Conservation (phyloP, 1,140 invertebrate species). For the Caligus rogercresseyi region DNA sequence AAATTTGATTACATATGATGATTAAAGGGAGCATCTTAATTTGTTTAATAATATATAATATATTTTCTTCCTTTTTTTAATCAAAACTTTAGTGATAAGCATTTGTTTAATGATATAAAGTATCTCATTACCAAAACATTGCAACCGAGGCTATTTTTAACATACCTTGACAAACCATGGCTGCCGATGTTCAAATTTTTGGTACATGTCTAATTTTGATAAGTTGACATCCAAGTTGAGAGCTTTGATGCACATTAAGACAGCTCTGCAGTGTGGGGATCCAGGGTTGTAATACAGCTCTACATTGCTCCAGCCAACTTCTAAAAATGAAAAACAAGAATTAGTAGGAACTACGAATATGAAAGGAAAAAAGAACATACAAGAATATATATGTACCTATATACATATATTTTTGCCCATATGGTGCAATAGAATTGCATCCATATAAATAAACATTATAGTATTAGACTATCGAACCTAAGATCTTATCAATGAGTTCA, state of each 20-base stretch:
- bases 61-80: no score
- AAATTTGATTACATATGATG: no score
- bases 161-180: conserved; percentile 26
- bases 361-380: neutral
- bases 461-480: no score
- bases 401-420: no score
- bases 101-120: no score
- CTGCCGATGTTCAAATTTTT: conserved; percentile 24
- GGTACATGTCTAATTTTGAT: conserved; percentile 26
- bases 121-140: neutral
- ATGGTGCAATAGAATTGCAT: no score
- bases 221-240: conserved; percentile 26
- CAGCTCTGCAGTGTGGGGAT: conserved; percentile 24
- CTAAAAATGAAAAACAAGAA: conserved; percentile 1
- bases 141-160: neutral
- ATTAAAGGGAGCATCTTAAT: no score
- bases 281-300: conserved; percentile 26
- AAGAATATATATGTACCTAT: no score
- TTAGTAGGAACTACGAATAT: neutral
- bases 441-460: no score
- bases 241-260: conserved; percentile 25
- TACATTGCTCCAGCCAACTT: conserved; percentile 19
- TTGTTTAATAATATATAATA: no score
- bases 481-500: no score
- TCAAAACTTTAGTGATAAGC: no score